These are phyloP conservation scores for Smithornis capensis DNA, from an alignment of 2,113 vertebrate genomes.

Conservation along the genomic window DNA sequence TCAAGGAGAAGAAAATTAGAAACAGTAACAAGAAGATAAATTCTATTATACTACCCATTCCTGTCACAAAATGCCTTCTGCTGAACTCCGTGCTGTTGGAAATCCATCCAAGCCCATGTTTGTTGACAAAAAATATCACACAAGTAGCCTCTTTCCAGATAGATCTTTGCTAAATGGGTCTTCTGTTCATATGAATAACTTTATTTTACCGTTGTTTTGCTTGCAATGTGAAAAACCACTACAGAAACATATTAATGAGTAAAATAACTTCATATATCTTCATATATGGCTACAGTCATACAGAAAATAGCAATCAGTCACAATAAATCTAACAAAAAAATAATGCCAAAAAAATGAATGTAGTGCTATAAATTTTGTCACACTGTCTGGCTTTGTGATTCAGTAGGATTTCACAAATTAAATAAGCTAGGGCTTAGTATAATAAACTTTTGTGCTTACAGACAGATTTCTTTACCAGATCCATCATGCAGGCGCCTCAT, in stretches of 20 bases:
- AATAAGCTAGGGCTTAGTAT: not conserved
- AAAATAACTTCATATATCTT: conserved; percentile 5
- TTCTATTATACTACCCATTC: not conserved
- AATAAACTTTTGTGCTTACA: not conserved
- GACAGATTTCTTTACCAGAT: not conserved
- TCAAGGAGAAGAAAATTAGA: not conserved
- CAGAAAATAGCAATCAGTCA: not conserved
- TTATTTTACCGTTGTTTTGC: not conserved
- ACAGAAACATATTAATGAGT: not conserved
- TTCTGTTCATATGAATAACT: not conserved
- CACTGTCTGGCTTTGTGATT: conserved; percentile 6
- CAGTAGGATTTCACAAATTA: conserved; percentile 33
- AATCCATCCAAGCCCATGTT: not conserved
- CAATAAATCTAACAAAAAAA: not conserved
- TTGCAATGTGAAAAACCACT: not conserved
- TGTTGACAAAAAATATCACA: not conserved
- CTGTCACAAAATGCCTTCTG: not conserved
- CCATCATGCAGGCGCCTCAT: not conserved
- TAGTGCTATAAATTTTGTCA: conserved; percentile 20
- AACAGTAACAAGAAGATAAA: not conserved
- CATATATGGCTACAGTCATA: not conserved
- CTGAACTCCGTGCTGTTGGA: not conserved
- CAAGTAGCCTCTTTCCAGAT: not conserved
- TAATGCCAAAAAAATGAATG: not conserved
- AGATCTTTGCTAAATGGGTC: not conserved